These are phyloP conservation scores for Balaeniceps rex DNA, from an alignment of 2,113 vertebrate species.

Conservation along the genomic window DNA sequence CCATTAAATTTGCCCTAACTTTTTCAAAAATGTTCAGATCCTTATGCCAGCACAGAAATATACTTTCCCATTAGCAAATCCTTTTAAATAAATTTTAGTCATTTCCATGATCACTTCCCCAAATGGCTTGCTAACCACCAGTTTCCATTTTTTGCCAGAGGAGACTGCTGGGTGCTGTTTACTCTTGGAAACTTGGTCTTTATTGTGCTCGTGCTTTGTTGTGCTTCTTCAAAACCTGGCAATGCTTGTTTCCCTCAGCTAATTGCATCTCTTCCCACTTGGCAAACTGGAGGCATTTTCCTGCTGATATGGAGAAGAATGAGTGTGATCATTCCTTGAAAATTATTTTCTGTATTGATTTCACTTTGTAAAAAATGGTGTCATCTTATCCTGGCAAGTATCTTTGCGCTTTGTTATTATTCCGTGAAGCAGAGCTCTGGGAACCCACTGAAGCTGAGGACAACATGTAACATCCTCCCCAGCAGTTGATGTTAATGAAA, in stretches of 20 bases:
- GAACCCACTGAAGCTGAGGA: background rate
- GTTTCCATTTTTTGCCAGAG: background rate
- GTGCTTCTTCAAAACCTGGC: background rate
- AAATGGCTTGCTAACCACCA: background rate
- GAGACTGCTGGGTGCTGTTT: background rate
- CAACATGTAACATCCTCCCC: background rate
- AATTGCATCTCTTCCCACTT: background rate
- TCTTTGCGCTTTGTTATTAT: background rate
- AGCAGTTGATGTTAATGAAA: background rate
- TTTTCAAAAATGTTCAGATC: background rate
- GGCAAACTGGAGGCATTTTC: background rate
- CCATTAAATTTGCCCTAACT: background rate
- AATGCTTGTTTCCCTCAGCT: background rate
- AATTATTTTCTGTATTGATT: background rate
- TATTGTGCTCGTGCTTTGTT: background rate
- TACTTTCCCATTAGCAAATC: background rate
- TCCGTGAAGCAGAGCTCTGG: background rate
- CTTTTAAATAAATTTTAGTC: background rate
- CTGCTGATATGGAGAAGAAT: background rate
- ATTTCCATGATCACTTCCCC: background rate
- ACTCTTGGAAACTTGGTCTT: background rate
- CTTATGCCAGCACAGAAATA: background rate
- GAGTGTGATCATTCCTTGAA: background rate
- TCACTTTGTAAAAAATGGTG: background rate
- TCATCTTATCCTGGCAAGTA: background rate